Base-by-base conservation (phyloP, 1,140 invertebrate genomes). In the Brachionus rotundiformis region DNA sequence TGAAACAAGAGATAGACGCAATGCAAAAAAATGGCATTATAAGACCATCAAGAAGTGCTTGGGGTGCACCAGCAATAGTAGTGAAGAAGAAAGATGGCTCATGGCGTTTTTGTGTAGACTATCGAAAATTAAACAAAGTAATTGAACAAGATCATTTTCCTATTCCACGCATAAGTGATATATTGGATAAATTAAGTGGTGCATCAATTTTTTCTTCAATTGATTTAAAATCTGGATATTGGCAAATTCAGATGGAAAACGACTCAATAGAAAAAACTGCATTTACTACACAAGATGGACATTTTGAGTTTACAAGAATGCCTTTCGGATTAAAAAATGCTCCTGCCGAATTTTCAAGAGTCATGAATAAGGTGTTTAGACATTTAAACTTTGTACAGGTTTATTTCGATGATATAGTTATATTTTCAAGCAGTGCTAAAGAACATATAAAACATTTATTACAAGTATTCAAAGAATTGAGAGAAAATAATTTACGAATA, bases 221-320 rank as follows among this genome's bases (percentile, higher is more conserved):
- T 47, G 68, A 73, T 73, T 47, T 73, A 73, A 73, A 73, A 19
- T 73, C 68, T n/a, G 68, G 31, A 4, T 41, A 41, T 47, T 73
- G 68, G 68, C 68, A 73, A 36, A 73, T 73, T 25, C 33, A 31
- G 11, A 39, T 73, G 41, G 31, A 73, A 16, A 2, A 16, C 13
- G 63, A 68, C 13, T 73, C 68, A 25, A 73, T 68, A 68, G 27
- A 39, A 73, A 41, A 73, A 39, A 73, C 68, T 16, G 68, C 68
- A 13, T 73, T 73, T 44, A 8, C 29, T n/a, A 73, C 68, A 16
- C 68, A 39, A 31, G 29, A 73, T 19, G 68, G 68, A 19, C 68
- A 31, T 25, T 73, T 23, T 27, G 68, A 73, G 31, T 73, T 73
- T 44, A 73, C 10, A 1, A 33, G 23, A 19, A 41, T 73, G 68